Conservation (phyloP, 2,113 vertebrate species). For the Corvus moneduloides region DNA sequence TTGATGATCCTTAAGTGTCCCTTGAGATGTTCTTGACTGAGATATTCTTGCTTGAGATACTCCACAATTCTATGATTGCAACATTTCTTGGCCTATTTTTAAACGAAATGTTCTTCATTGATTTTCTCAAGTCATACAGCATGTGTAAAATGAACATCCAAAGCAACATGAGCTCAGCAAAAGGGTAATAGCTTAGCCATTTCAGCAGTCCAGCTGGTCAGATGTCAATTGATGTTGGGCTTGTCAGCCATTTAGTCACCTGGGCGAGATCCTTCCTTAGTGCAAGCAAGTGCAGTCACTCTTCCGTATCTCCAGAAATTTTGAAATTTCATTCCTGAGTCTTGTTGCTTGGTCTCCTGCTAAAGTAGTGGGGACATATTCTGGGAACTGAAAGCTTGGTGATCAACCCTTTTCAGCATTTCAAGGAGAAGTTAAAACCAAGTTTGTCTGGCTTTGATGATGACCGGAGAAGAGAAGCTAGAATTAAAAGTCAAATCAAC, state of each 20-base stretch:
- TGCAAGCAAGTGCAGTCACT: background rate
- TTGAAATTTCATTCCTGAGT: background rate
- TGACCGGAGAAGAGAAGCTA: background rate
- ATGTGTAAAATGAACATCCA: background rate
- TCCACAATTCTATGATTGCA: background rate
- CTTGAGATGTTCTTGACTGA: background rate
- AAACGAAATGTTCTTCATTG: background rate
- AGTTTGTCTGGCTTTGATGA: background rate
- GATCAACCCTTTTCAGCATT: background rate
- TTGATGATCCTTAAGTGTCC: background rate
- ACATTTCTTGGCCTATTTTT: background rate
- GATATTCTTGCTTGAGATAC: background rate
- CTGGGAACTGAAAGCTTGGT: background rate
- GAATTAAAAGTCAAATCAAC: background rate
- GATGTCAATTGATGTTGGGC: background rate
- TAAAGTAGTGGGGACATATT: background rate
- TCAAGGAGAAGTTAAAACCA: background rate
- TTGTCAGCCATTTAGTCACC: background rate
- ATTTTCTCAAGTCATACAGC: background rate
- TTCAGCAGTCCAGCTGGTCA: background rate
- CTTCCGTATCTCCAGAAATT: background rate
- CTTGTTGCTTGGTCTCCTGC: background rate
- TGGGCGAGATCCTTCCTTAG: background rate
- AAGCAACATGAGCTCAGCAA: background rate
- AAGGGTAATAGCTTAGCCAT: background rate